phyloP scores from a whole-genome alignment of 2,113 vertebrate genomes.

The Bathybates hornii region DNA sequence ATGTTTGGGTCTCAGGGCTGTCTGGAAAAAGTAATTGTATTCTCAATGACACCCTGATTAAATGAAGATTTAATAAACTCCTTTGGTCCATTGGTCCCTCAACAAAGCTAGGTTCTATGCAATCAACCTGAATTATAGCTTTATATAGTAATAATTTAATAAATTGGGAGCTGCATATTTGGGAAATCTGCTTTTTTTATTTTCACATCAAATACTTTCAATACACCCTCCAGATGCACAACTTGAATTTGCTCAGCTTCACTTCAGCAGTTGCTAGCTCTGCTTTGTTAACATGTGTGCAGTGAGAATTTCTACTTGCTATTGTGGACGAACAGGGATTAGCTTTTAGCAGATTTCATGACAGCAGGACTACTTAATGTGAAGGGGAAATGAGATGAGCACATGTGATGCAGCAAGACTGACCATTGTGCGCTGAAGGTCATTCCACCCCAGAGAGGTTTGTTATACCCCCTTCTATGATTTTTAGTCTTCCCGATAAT shows the following conservation, averaged over 20 bases:
- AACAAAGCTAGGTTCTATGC: background rate
- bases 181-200: background rate
- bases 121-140: background rate
- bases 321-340: background rate
- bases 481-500: background rate
- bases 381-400: background rate
- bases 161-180: background rate
- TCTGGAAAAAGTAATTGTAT: background rate
- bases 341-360: background rate
- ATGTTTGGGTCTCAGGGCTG: background rate
- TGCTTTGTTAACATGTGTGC: background rate
- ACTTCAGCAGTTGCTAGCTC: background rate
- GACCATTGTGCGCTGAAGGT: background rate
- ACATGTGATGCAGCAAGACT: background rate
- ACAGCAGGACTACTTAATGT: background rate
- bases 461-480: background rate
- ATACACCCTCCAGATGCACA: background rate
- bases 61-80: background rate
- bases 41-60: background rate
- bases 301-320: background rate
- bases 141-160: background rate
- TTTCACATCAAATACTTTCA: background rate
- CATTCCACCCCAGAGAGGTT: background rate
- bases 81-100: background rate
- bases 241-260: background rate